Percentiles rank a stretch among this genome's conserved stretches.
Evolutionary conservation across 92 coral and sea anemone genomes (phyloP).

Genomic region (Zoanthus gigantus): DNA sequence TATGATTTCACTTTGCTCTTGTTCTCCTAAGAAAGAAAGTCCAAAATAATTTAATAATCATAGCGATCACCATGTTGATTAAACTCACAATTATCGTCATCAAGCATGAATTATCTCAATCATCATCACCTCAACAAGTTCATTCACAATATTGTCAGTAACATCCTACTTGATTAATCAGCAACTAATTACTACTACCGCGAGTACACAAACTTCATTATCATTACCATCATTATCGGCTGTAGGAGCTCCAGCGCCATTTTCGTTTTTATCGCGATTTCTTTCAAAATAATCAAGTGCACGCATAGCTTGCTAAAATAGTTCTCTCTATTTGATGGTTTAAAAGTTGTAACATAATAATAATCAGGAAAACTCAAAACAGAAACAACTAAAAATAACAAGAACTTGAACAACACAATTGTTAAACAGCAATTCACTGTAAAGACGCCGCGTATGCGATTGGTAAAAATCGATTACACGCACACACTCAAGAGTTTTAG

Average conservation of each 20-base stretch:
- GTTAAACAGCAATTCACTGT: no score
- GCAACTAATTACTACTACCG: no score
- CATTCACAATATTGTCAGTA: neutral
- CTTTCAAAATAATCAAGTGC: neutral
- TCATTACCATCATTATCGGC: conserved; percentile 26
- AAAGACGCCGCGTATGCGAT: no score
- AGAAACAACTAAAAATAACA: no score
- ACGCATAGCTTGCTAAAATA: neutral
- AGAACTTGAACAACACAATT: no score
- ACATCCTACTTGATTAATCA: neutral
- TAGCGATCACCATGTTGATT: neutral
- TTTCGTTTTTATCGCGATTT: neutral
- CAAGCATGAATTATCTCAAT: neutral
- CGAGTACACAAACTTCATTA: neutral
- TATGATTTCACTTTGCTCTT: conserved; percentile 60
- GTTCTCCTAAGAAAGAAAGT: conserved; percentile 42
- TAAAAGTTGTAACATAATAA: no score
- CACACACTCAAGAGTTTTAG: no score
- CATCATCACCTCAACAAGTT: conserved; percentile 3
- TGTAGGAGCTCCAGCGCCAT: neutral
- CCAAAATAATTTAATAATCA: neutral
- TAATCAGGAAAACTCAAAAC: no score
- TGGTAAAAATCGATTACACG: no score
- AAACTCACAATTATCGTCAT: neutral
- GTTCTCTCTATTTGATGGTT: no score